Evolutionary conservation across 2,797 vertebrate genomes (phyloP).

Genomic region (Rhabdomys pumilio): DNA sequence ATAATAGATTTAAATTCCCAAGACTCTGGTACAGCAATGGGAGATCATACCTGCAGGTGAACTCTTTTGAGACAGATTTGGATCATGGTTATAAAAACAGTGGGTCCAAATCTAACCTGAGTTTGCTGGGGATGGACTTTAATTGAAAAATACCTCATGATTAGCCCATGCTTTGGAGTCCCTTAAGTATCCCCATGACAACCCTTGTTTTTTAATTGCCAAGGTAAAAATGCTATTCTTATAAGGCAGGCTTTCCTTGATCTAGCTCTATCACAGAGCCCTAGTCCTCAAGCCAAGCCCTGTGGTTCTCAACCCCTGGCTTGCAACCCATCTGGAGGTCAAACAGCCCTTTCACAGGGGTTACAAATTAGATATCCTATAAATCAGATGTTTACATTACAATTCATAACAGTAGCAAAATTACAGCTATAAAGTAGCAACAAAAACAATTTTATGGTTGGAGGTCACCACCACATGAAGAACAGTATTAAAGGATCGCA

Average conservation of each 20-base stretch:
- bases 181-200: neutral
- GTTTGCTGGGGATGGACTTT: neutral
- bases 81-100: neutral
- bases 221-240: neutral
- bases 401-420: neutral
- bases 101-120: neutral
- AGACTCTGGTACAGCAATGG: neutral
- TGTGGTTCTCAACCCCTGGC: neutral
- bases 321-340: neutral
- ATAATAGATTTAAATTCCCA: neutral
- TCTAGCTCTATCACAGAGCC: neutral
- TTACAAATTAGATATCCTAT: neutral
- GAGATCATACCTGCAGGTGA: accelerated
- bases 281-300: neutral
- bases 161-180: neutral
- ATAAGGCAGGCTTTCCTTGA: neutral
- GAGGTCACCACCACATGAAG: neutral
- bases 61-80: neutral
- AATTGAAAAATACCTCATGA: neutral
- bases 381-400: neutral
- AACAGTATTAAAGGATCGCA: neutral
- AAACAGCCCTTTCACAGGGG: neutral
- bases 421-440: neutral
- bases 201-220: neutral
- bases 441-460: neutral